Evolutionary conservation across 2,113 vertebrate genomes (phyloP).

Genomic region (Balaeniceps rex): DNA sequence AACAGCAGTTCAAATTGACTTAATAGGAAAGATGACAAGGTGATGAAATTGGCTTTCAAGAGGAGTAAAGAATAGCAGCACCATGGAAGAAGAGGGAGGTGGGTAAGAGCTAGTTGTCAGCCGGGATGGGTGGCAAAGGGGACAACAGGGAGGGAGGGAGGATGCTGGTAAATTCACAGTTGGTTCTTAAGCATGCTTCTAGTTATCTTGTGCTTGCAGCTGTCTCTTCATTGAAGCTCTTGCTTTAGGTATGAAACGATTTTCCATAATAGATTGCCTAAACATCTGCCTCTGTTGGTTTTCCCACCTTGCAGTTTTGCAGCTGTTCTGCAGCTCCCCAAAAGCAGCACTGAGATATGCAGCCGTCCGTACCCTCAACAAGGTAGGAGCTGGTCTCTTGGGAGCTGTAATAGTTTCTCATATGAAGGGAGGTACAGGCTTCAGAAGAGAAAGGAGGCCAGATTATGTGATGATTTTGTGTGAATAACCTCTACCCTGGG

Average conservation of each 20-base stretch:
- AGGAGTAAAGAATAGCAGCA: neutral
- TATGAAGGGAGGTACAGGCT: neutral
- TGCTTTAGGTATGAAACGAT: neutral
- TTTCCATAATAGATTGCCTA: neutral
- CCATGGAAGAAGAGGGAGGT: neutral
- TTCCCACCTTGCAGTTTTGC: conserved; percentile 72
- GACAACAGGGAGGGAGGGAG: neutral
- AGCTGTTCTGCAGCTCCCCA: conserved; percentile 82
- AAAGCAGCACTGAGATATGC: conserved; percentile 82
- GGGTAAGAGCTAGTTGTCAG: neutral
- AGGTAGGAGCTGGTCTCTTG: conserved; percentile 60
- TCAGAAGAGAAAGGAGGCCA: neutral
- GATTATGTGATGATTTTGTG: neutral
- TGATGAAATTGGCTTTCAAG: neutral
- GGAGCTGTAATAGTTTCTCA: neutral
- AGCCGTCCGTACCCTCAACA: conserved; percentile 82
- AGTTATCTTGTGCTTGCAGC: neutral
- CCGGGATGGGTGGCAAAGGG: neutral
- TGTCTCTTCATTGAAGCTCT: neutral
- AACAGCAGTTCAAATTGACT: neutral
- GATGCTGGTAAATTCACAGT: neutral
- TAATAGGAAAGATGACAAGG: neutral
- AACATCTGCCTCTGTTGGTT: neutral
- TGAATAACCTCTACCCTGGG: neutral
- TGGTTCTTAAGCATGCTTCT: neutral